Base-by-base conservation (phyloP, 2,888 invertebrate genomes). In the Dolichomitus sp. region DNA sequence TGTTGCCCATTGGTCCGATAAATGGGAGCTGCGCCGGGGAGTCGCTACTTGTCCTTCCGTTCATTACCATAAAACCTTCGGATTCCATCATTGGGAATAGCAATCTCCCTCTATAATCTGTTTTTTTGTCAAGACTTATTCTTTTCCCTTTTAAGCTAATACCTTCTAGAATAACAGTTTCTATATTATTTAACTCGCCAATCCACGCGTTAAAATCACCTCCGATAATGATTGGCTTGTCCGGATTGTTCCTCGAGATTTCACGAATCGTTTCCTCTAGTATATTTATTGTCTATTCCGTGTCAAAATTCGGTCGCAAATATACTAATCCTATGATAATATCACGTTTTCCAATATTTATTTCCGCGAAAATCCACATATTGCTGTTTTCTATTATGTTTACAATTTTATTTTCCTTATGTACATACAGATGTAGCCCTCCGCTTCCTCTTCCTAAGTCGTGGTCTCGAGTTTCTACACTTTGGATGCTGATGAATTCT, bases 361-460 rank as follows among this genome's bases (percentile, higher is more conserved):
- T 40, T 17, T 61, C 40, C 19, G 40, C 17, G 19, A 61, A 61
- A 19, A 61, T 61, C 40, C 61, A 61, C 40, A 61, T 61, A 17
- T 61, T 14, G 9, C 33, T 17, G 9, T n/a, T 61, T 61, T 33
- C 23, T 5, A 61, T 3, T 6, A 61, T 7, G 9, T 61, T 37
- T 61, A 61, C 40, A n/a, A 61, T 61, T 61, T 40, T n/a, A n/a
- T 19, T 61, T 1, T 40, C 7, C n/a, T 61, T 61, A 17, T 40
- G 33, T 1, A 61, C 7, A 19, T 33, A 33, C 2, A 40, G 9
- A 61, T 33, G 61, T n/a, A 59, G 59, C 0, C 59, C 59, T 3
- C 59, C 59, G 33, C 59, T 59, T 33, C 30, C 59, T 59, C 61
- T 61, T 61, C 61, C 61, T 33, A 17, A 5, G 7, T 30, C 33